Base-by-base conservation (phyloP, 2,888 invertebrate species). In the Erebia aethiops region DNA sequence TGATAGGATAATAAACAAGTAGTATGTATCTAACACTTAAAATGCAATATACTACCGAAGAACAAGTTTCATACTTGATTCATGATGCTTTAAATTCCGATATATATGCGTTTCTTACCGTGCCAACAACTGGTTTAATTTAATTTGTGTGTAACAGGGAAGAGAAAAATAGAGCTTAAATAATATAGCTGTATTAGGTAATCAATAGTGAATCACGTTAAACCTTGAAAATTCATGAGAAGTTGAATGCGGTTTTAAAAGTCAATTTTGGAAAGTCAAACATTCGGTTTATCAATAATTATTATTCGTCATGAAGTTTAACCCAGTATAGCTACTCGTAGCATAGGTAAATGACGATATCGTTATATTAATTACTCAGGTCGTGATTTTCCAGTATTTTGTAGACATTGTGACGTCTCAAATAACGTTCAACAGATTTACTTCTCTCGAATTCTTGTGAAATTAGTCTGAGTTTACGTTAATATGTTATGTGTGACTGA, bases 21-120 rank as follows among this genome's bases (percentile, higher is more conserved):
- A 41, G 9, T 35, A 1, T 0, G 8, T 41, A 14, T 7, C 21
- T 46, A 26, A 26, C 26, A 61, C 61, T 61, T 61, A 43, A 60
- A 43, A 43, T 43, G 11, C 60, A 58, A 41, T 60, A 26, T 61
- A 18, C 10, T 13, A 61, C 46, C 11, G 46, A 5, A 62, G 16
- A 62, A 62, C 62, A 13, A 49, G 62, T 62, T 62, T 62, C 46
- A 62, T 62, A 62, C 62, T 41, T 46, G 41, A 41, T 21, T 49
- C 46, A 62, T 62, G 62, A 62, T 62, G 46, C 21, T 62, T 62
- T 62, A 49, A 13, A 62, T 49, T 62, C 46, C 62, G 8, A 14
- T 21, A 16, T 3, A 26, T 16, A 21, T 21, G 56, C 21, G 43
- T 60, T 60, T 60, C n/a, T 60, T 60, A 16, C 58, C 9, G 35